These are phyloP conservation scores for Miltochrista miniata DNA, from an alignment of 2,888 invertebrate genomes.

Conservation along the genomic window DNA sequence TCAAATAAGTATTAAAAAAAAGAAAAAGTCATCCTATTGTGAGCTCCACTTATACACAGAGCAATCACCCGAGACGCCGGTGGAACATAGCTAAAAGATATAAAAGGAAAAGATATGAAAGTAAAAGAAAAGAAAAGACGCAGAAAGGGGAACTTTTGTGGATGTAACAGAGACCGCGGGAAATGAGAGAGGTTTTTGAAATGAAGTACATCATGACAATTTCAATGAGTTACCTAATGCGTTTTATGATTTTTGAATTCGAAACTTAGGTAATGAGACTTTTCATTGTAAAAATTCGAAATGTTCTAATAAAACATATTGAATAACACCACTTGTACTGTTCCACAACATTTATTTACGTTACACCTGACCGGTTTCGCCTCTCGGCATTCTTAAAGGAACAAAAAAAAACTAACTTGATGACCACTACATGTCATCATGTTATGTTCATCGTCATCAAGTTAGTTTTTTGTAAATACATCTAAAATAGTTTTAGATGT, in stretches of 20 bases:
- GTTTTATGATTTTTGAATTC: slow-evolving; percentile 1
- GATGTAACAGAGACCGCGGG: slow-evolving; percentile 40
- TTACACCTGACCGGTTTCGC: too few species aligned
- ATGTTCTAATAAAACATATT: too few species aligned
- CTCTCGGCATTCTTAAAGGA: too few species aligned
- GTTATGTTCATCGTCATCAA: too few species aligned
- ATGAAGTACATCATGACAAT: slow-evolving; percentile 6
- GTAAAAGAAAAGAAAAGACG: slow-evolving; percentile 44
- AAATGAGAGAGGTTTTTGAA: slow-evolving; percentile 25
- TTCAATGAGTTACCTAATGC: slow-evolving; percentile 30
- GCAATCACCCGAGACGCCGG: slow-evolving; percentile 66
- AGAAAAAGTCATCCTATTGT: slow-evolving; percentile 58
- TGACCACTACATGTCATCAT: too few species aligned
- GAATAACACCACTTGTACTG: too few species aligned
- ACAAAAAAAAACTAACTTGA: too few species aligned
- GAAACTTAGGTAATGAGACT: neutral
- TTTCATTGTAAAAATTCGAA: too few species aligned
- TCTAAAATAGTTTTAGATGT: too few species aligned
- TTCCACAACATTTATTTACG: too few species aligned
- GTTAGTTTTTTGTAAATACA: too few species aligned
- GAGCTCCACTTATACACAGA: slow-evolving; percentile 53
- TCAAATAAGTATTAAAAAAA: slow-evolving; percentile 66
- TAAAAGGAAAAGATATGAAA: slow-evolving; percentile 49
- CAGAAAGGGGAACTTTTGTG: slow-evolving; percentile 34
- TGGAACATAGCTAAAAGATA: slow-evolving; percentile 42